Evolutionary conservation across 2,888 invertebrate species (phyloP).

Genomic region (Mythimna ferrago): DNA sequence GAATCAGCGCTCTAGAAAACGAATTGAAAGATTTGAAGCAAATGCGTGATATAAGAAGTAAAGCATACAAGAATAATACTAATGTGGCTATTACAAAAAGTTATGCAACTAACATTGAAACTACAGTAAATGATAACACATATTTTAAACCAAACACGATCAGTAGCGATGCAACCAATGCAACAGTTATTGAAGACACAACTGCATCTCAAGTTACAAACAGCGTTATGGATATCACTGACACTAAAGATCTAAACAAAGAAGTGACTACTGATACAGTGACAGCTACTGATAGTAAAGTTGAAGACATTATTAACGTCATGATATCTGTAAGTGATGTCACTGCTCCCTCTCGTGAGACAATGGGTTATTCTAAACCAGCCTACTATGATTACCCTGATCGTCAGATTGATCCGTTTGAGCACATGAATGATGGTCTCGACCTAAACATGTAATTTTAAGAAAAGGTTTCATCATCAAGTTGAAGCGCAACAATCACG

Average conservation of each 20-base stretch:
- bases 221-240: background rate
- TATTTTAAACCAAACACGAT: background rate
- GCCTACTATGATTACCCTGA: background rate
- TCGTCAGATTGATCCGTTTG: background rate
- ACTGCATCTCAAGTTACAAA: background rate
- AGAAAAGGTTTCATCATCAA: background rate
- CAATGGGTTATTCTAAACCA: background rate
- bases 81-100: background rate
- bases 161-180: background rate
- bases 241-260: background rate
- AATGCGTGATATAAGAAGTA: background rate
- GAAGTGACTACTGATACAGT: background rate
- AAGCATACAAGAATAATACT: background rate
- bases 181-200: background rate
- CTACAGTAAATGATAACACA: background rate
- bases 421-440: background rate
- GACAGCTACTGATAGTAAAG: background rate
- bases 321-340: background rate
- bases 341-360: background rate
- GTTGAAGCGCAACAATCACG: background rate
- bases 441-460: background rate
- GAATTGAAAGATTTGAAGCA: slow-evolving; percentile 8
- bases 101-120: background rate
- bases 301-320: background rate
- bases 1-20: slow-evolving; percentile 11